A percentile compares a stretch with the other conserved stretches of the same genome.
These are phyloP conservation scores for Phylloscopus collybita DNA, from an alignment of 2,797 vertebrate species.

Conservation along the genomic window DNA sequence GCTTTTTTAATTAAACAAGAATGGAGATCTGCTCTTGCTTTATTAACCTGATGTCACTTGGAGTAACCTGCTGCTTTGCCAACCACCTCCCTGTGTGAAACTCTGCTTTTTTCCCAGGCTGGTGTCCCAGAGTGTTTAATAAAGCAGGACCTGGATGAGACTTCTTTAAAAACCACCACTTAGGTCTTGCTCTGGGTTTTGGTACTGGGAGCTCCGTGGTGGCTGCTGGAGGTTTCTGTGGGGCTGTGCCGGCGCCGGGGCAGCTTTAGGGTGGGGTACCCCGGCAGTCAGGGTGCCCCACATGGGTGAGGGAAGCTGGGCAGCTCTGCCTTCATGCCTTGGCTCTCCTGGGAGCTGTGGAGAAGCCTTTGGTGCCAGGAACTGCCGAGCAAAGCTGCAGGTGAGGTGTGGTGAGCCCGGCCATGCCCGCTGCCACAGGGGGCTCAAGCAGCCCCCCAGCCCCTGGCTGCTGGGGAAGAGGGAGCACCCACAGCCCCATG, in stretches of 20 bases:
- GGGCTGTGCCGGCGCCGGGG: not conserved
- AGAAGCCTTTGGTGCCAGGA: not conserved
- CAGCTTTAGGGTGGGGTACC: not conserved
- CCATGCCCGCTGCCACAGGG: rapidly evolving
- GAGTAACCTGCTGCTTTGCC: conserved; percentile 50
- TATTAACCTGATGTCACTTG: conserved; percentile 61
- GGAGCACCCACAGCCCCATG: rapidly evolving
- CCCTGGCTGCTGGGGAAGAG: not conserved
- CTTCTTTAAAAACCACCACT: not conserved
- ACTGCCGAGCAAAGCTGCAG: not conserved
- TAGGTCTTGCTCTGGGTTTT: not conserved
- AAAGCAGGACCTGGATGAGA: conserved; percentile 4
- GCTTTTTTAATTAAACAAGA: conserved; percentile 60
- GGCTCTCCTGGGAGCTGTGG: not conserved
- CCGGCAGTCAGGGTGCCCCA: rapidly evolving
- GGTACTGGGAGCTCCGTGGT: rapidly evolving
- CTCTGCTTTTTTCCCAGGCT: conserved; percentile 42
- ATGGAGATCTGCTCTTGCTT: conserved; percentile 33
- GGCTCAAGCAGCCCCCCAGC: not conserved
- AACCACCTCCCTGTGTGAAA: conserved; percentile 43
- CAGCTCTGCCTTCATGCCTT: not conserved
- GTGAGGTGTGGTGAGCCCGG: not conserved
- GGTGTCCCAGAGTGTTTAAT: conserved; percentile 48
- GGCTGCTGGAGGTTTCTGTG: not conserved
- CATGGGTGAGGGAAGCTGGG: not conserved